Base-by-base conservation (phyloP, 2,113 vertebrate species). In the Phaethon lepturus region DNA sequence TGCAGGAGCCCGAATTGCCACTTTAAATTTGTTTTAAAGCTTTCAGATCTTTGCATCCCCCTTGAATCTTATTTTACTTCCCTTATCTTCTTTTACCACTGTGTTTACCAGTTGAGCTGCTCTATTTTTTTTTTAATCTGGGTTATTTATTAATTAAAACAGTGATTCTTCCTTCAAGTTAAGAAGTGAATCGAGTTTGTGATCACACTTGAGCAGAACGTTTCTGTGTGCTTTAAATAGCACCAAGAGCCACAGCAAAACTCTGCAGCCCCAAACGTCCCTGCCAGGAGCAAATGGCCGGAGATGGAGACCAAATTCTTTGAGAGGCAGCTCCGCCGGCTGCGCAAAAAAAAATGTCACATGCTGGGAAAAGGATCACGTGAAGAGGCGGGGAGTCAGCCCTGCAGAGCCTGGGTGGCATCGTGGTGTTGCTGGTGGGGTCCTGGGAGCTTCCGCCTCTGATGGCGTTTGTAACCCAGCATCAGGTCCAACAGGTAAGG, bases 401-500 rank as follows among this genome's bases (percentile, higher is more conserved):
- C 9, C 62, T 20, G 74, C 84, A 18, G 19, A 78, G 94, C 94
- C 31, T 1, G 18, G 15, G 14, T 45, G 74, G 5, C 40, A 7
- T 10, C 7, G 29, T 3, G 26, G 20, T 26, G 38, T 0, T 25
- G 18, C 17, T 31, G 82, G 8, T 47, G 69, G 26, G 42, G 6
- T 19, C 45, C 24, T 11, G 42, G 44, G 24, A 92, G 22, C 16
- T 47, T 7, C 63, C 44, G 31, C 7, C 66, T 62, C 20, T 3
- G 1, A 99, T 99, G 99, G 98, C 98, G 7, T 96, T 95, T 1
- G 78, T 99, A 23, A 98, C 95, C 4, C 98, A 98, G 45, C 94
- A 92, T 2, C 97, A 99, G 84, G 95, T 98, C 84, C 97, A 97
- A 22, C 96, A 98, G 99, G 99, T 99, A 91, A 98, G 98, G 40